These are phyloP conservation scores for Quiscalus mexicanus DNA, from an alignment of 2,113 vertebrate species.

Conservation along the genomic window DNA sequence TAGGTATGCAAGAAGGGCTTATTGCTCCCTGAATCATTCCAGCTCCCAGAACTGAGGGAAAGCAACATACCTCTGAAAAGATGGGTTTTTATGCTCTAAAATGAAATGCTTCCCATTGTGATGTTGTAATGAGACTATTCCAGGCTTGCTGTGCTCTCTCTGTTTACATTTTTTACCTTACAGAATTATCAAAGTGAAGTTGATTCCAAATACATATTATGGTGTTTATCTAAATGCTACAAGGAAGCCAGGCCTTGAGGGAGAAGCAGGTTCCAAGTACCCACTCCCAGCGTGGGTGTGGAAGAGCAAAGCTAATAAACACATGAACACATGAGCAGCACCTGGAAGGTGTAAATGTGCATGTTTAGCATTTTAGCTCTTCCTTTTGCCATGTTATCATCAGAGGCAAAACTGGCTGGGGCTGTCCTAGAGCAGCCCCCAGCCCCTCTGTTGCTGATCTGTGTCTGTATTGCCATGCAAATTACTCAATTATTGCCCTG, in stretches of 20 bases:
- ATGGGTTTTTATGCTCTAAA: neutral
- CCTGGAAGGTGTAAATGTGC: fast-evolving
- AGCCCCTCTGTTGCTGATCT: neutral
- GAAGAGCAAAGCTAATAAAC: neutral
- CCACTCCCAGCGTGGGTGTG: neutral
- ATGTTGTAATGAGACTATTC: neutral
- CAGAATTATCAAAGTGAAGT: neutral
- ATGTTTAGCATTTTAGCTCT: fast-evolving
- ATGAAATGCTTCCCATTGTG: slow-evolving; percentile 26
- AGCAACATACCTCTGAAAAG: neutral
- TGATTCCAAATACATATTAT: neutral
- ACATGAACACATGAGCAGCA: neutral
- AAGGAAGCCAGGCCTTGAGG: neutral
- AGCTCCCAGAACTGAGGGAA: neutral
- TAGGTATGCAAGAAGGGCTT: neutral
- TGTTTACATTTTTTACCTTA: slow-evolving; percentile 34
- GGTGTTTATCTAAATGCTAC: neutral
- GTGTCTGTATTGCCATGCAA: neutral
- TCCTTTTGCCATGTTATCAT: fast-evolving
- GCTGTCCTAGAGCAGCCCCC: neutral
- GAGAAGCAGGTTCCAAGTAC: neutral
- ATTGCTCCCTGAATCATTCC: neutral
- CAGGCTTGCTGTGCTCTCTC: neutral
- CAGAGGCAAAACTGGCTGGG: neutral
- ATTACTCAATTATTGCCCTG: neutral